A percentile compares a stretch with the other conserved stretches of the same genome.
Conservation (phyloP, 2,888 invertebrate species). For the Lagria hirta region DNA sequence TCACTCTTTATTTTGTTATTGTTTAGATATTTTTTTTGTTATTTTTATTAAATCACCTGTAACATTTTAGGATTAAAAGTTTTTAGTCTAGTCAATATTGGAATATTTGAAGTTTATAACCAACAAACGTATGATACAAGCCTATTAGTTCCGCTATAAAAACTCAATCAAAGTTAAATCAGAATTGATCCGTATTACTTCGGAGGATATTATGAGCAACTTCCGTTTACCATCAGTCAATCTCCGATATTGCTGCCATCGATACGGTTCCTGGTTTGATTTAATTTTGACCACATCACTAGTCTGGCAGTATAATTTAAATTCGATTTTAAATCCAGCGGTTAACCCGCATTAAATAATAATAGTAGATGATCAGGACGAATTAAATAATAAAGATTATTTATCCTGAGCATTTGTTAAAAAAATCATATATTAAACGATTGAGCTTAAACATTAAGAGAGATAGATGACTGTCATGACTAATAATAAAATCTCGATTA, state of each 20-base stretch:
- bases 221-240: constrained; percentile 38
- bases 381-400: not conserved
- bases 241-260: constrained; percentile 38
- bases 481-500: constrained; percentile 25
- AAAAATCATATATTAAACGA: constrained; percentile 21
- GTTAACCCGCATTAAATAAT: constrained; percentile 10
- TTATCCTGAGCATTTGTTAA: constrained; percentile 12
- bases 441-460: constrained; percentile 44
- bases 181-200: constrained; percentile 6
- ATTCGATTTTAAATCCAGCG: constrained; percentile 24
- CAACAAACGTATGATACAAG: constrained; percentile 46
- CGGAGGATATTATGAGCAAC: constrained; percentile 56
- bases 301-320: constrained; percentile 31
- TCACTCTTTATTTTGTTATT: constrained; percentile 6
- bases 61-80: constrained; percentile 17
- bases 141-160: constrained; percentile 49
- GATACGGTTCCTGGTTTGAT: constrained; percentile 54
- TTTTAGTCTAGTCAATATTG: constrained; percentile 31
- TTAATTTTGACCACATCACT: constrained; percentile 56
- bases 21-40: constrained; percentile 19
- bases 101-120: constrained; percentile 32
- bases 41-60: constrained; percentile 14
- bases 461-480: constrained; percentile 51
- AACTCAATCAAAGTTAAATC: constrained; percentile 54
- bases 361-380: constrained; percentile 8